phyloP scores from a whole-genome alignment of 2,113 vertebrate genomes.

The Sinosuthora webbiana region DNA sequence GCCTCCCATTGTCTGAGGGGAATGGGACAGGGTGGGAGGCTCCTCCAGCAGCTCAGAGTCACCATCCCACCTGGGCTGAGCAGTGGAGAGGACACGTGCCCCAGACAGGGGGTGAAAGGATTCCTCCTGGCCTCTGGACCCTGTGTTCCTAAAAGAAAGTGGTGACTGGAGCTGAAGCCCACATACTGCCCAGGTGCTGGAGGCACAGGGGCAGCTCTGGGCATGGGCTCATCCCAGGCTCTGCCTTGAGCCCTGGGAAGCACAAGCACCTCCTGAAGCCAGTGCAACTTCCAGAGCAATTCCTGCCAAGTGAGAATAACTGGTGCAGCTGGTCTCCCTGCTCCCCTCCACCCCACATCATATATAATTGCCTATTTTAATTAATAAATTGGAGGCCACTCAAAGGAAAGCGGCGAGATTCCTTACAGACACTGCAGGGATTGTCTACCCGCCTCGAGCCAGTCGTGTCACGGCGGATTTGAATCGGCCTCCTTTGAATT shows the following conservation, averaged over 20 bases:
- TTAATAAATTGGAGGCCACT: constrained; percentile 69
- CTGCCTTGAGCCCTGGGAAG: neutral
- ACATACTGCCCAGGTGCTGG: neutral
- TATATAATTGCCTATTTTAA: constrained; percentile 66
- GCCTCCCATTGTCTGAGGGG: neutral
- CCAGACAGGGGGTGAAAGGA: neutral
- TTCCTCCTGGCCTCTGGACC: neutral
- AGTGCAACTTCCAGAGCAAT: neutral
- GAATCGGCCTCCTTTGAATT: constrained; percentile 57
- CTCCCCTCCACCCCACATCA: constrained; percentile 54
- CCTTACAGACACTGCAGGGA: constrained; percentile 41
- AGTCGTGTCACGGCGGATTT: constrained; percentile 48
- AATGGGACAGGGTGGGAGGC: neutral
- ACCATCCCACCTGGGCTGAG: neutral
- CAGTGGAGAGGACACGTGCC: accelerated
- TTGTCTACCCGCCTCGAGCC: constrained; percentile 46
- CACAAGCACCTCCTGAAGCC: neutral
- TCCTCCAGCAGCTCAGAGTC: neutral
- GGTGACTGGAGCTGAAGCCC: neutral
- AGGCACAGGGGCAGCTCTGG: neutral
- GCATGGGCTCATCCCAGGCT: neutral
- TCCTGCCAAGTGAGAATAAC: constrained; percentile 63
- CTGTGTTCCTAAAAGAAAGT: neutral
- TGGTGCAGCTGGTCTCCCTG: constrained; percentile 60
- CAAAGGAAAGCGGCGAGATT: constrained; percentile 61